A percentile compares a stretch with the other conserved stretches of the same genome.
Conservation (phyloP, 2,888 invertebrate species). For the Aspidapion aeneum region DNA sequence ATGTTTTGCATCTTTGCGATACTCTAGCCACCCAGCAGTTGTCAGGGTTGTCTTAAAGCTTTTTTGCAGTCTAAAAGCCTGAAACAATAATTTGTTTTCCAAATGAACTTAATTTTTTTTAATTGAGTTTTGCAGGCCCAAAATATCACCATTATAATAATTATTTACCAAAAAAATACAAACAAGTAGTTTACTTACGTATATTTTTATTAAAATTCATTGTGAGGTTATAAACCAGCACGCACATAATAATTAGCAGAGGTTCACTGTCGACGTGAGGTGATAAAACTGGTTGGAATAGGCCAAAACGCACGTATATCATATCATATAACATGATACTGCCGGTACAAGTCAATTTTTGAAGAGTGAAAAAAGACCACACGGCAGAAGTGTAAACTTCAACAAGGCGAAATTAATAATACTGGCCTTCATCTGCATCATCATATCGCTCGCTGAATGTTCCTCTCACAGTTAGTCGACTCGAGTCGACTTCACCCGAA, state of each 20-base stretch:
- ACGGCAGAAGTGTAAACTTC: too few relatives aligned
- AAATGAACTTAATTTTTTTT: background rate
- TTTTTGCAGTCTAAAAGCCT: conserved; percentile 14
- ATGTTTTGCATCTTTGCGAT: background rate
- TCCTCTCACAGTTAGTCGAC: too few relatives aligned
- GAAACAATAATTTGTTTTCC: conserved; percentile 6
- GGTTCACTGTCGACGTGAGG: background rate
- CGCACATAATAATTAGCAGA: background rate
- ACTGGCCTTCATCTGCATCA: too few relatives aligned
- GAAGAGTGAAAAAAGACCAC: background rate
- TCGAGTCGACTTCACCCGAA: too few relatives aligned
- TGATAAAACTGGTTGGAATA: background rate
- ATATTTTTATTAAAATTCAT: background rate
- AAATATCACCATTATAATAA: conserved; percentile 1
- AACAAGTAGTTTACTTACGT: background rate
- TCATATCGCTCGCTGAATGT: too few relatives aligned
- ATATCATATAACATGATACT: background rate
- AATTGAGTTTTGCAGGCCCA: conserved; percentile 3
- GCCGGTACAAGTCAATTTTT: background rate
- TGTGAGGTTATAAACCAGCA: background rate
- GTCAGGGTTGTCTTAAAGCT: conserved; percentile 16
- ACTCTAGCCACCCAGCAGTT: conserved; percentile 1
- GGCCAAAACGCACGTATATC: background rate
- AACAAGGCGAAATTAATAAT: too few relatives aligned
- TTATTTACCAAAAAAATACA: background rate